Base-by-base conservation (phyloP, 2,797 vertebrate genomes). In the Apodemus agrarius region DNA sequence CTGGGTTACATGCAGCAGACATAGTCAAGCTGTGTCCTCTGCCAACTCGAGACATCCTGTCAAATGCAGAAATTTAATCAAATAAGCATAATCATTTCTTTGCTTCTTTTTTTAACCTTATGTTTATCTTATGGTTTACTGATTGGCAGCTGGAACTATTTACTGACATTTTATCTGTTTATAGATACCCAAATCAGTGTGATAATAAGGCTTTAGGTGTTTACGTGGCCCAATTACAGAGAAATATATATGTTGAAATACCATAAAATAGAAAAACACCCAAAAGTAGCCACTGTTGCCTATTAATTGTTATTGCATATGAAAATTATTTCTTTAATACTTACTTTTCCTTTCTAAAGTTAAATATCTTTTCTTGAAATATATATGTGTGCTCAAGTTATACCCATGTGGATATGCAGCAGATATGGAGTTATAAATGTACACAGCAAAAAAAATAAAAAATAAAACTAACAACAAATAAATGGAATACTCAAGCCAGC, bases 141-240 rank as follows among this genome's bases (percentile, higher is more conserved):
- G 89, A 92, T 49, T 90, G 49, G 3, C 43, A 57, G 26, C 40
- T 59, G 5, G 9, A 61, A 93, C 59, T 94, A 93, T 1, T 90
- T 88, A 72, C 91, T 96, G 4, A 85, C 79, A 72, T 98, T 97
- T 97, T 83, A 85, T 86, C 95, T 97, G 72, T 52, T 91, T 97
- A 63, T 16, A 94, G 79, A 95, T 91, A 97, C 52, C 12, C 82
- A 90, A 96, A 76, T 59, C 85, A 80, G 65, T 37, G 69, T 74
- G 16, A 82, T 90, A 96, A 81, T 89, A 96, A 93, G 93, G 26
- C 37, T 4, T 94, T 75, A 89, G 80, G 83, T 94, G 97, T 97
- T 92, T 19, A 76, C 9, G 3, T 40, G 43, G 13, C 29, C 40
- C 26, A 29, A 88, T 93, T 0, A 91, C 46, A 69, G 57, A 91